Base-by-base conservation (phyloP, 2,113 vertebrate species). In the Albula goreensis region DNA sequence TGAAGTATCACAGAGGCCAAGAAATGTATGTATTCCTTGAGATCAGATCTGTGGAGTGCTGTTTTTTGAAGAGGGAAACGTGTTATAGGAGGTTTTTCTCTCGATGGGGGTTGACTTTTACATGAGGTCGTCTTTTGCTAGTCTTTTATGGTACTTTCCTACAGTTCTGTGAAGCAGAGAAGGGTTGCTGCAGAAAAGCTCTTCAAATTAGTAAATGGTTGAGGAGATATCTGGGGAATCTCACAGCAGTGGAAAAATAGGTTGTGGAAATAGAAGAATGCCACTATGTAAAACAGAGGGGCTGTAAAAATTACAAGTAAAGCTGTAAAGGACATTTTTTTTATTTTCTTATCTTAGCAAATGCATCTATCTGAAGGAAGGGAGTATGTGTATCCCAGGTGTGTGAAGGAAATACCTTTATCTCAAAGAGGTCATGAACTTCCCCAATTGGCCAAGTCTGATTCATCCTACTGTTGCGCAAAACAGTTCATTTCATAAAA, bases 141-240 rank as follows among this genome's bases (percentile, higher is more conserved):
- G 12, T 6, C 12, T 6, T 56, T 56, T 56, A 56, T 12, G 12
- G 53, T 41, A 10, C 1, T 83, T 15, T 83, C 82, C 82, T 53
- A 53, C 57, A 77, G 83, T 63, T 74, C 17, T n/a, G 57, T 74
- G 17, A 50, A 50, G 7, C 49, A 66, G 17, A 41, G 31, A 22
- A 41, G 78, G 2, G 17, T n/a, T 19, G 31, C 56, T 50, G 56
- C 9, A 57, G 52, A n/a, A 8, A 49, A 52, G 78, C 22, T 48
- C 53, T 87, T 87, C 80, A 80, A 87, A 84, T 81, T 7, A 15
- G 7, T 87, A 15, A 50, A 81, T 19, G 78, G 53, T 51, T 70
- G 60, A 52, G 48, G 6, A 12, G 1, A 12, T 79, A 50, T 60
- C 86, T 17, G 10, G 77, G 56, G 86, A 87, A 56, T 52, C 85